Evolutionary conservation across 1,140 invertebrate genomes (phyloP), one percentile per base, ranked within the genome.

Genomic region (Pseudobourletiella spinata): DNA sequence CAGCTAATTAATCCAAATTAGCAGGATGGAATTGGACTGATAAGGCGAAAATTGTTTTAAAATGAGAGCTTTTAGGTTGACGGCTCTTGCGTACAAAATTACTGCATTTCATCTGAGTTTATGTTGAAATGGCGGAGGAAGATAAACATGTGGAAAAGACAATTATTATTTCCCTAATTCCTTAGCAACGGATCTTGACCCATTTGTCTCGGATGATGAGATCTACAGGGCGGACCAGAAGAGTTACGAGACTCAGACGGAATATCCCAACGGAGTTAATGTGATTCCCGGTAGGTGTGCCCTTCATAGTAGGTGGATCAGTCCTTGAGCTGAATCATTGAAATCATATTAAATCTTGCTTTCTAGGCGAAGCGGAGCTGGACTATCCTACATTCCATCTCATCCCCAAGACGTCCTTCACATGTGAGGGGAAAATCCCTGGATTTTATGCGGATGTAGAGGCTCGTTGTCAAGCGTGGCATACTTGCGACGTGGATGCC

Each of bases 381-480:
- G 59, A 70, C 30, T 70, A 70, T 22, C 68, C 68, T 8, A 30
- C 59, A 28, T 63, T 59, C 26, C 35, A 52, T 1, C 26, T 32
- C 16, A 63, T 70, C 16, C 59, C 58, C 8, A 67, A 59, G n/a
- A 64, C 68, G 15, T 59, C 59, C 48, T 70, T 70, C 44, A 48
- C 51, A 2, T 70, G 68, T 29, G 43, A 42, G 24, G 65, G 65
- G 24, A 25, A 63, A 20, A 35, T 59, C 2, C 32, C 54, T 14
- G 68, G 68, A 25, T 70, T 70, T 28, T 70, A 70, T 56, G 64
- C 68, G 16, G 68, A 70, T 48, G 46, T 61, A 1, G 65, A 66
- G 42, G 52, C 59, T 18, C 59, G 65, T 20, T 70, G 65, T 48
- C 68, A 55, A 24, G 59, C 64, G 3, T 70, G 68, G 68, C 68